A percentile compares a stretch with the other conserved stretches of the same genome.
phyloP scores from a whole-genome alignment of 2,113 vertebrate species.

The Salvelinus sp. region DNA sequence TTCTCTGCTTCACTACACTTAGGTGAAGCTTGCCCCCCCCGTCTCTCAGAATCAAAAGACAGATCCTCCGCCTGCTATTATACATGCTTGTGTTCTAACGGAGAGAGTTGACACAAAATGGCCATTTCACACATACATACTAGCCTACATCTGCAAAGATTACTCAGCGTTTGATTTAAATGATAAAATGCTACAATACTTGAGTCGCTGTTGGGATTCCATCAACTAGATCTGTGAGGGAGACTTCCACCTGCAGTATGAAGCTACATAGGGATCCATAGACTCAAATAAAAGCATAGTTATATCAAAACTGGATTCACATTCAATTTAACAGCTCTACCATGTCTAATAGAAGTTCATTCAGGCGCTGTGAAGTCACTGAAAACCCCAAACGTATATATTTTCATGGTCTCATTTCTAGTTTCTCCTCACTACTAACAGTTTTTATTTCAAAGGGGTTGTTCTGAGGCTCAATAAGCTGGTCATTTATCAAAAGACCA shows the following conservation, averaged over 20 bases:
- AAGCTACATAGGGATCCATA: neutral
- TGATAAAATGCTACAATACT: conserved; percentile 21
- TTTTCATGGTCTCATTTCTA: neutral
- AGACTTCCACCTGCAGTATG: neutral
- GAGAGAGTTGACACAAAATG: conserved; percentile 72
- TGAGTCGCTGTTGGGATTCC: conserved; percentile 16
- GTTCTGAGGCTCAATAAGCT: conserved; percentile 58
- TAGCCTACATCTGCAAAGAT: conserved; percentile 32
- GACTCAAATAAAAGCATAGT: neutral
- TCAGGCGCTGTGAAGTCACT: neutral
- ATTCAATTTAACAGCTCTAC: neutral
- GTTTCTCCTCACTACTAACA: conserved; percentile 25
- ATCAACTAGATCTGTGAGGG: too few species aligned
- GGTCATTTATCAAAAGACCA: conserved; percentile 67
- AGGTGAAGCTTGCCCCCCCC: conserved; percentile 88
- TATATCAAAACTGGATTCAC: neutral
- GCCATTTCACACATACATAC: conserved; percentile 27
- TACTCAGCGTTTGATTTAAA: conserved; percentile 27
- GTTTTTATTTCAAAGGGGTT: conserved; percentile 58
- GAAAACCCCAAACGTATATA: neutral
- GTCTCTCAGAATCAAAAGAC: conserved; percentile 89
- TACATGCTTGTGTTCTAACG: conserved; percentile 80
- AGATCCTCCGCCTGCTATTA: conserved; percentile 81
- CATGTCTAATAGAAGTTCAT: neutral
- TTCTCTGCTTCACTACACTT: conserved; percentile 97